Conservation (phyloP, 1,140 invertebrate genomes). For the Drosophila ogumai region DNA sequence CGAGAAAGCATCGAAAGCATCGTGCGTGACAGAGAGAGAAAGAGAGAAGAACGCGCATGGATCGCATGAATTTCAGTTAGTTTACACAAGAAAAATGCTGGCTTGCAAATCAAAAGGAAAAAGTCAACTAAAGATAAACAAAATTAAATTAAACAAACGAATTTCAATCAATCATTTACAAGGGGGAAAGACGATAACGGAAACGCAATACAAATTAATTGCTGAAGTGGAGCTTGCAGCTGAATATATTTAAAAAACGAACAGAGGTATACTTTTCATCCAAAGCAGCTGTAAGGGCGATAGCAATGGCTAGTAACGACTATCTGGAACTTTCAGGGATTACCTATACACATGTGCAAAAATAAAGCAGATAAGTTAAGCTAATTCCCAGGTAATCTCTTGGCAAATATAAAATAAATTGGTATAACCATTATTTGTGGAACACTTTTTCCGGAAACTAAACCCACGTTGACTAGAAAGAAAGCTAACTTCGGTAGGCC, state of each 20-base stretch:
- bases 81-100: constrained; percentile 48
- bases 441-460: neutral
- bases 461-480: neutral
- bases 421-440: neutral
- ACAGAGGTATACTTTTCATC: neutral
- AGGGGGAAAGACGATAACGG: constrained; percentile 4
- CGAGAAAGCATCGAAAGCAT: constrained; percentile 50
- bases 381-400: neutral
- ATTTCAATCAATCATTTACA: constrained; percentile 24
- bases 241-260: neutral
- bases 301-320: neutral
- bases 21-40: constrained; percentile 47
- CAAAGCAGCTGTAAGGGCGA: neutral
- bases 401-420: neutral
- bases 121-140: constrained; percentile 29
- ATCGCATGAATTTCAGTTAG: constrained; percentile 70
- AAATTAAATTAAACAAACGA: constrained; percentile 32
- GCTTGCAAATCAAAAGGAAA: constrained; percentile 54
- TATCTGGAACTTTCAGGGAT: constrained; percentile 8
- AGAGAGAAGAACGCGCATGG: constrained; percentile 63
- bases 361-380: constrained; percentile 16
- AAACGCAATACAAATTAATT: neutral
- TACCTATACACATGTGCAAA: neutral
- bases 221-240: neutral
- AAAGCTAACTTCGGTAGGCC: too few species aligned